Conservation (phyloP, 2,113 vertebrate species). For the Emydocephalus ijimae region DNA sequence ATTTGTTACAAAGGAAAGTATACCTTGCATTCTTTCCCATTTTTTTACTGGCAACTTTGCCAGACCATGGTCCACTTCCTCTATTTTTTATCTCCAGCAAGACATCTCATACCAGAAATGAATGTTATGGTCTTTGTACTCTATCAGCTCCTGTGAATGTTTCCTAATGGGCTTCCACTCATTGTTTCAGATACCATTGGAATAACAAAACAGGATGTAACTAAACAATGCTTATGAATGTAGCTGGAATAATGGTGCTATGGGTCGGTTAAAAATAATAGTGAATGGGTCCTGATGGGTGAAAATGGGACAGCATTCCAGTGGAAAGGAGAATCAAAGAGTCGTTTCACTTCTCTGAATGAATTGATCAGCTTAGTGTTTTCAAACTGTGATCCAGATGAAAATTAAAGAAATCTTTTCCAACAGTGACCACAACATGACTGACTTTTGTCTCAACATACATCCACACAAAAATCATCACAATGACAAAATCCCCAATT, state of each 20-base stretch:
- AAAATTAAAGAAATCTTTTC: no score
- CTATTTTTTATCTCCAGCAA: slow-evolving; percentile 50
- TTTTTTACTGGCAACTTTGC: slow-evolving; percentile 26
- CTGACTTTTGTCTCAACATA: no score
- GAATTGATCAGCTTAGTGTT: background rate
- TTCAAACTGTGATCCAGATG: background rate
- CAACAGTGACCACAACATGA: no score
- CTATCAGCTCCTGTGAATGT: slow-evolving; percentile 17
- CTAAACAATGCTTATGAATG: slow-evolving; percentile 55
- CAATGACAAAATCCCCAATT: no score
- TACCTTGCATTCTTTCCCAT: background rate
- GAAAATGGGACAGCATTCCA: slow-evolving; percentile 35
- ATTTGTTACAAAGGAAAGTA: background rate
- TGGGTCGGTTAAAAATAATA: slow-evolving; percentile 48
- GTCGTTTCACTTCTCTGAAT: background rate
- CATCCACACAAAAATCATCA: no score
- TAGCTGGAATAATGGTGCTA: slow-evolving; percentile 58
- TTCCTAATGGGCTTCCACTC: slow-evolving; percentile 62
- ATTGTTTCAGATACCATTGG: slow-evolving; percentile 61
- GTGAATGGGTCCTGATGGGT: slow-evolving; percentile 55
- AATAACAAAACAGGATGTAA: slow-evolving; percentile 64
- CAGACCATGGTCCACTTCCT: background rate
- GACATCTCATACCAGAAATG: slow-evolving; percentile 57
- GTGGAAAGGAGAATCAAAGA: background rate
- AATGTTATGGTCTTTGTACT: slow-evolving; percentile 57